Evolutionary conservation across 2,797 vertebrate genomes (phyloP).

Genomic region (Philypnodon macrostomus): DNA sequence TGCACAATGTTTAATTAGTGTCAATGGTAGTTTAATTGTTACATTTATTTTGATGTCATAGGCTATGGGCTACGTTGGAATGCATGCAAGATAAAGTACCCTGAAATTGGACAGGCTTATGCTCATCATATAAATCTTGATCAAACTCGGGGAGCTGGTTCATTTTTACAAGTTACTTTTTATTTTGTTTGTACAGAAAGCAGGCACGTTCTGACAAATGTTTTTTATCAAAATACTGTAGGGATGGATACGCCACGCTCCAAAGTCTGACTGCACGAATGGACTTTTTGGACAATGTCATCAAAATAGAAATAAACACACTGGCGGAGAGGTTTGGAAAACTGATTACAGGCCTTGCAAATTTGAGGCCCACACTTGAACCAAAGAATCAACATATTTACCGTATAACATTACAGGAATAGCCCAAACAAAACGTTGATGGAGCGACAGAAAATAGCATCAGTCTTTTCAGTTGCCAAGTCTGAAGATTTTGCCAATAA

Average conservation of each 20-base stretch:
- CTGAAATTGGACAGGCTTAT: conserved; percentile 41
- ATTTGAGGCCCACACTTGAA: conserved; percentile 59
- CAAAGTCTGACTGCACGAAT: conserved; percentile 45
- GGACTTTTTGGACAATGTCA: conserved; percentile 61
- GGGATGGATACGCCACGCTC: conserved; percentile 20
- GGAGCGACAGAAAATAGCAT: conserved; percentile 66
- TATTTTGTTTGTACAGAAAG: conserved; percentile 29
- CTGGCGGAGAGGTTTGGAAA: conserved; percentile 63
- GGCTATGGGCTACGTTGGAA: conserved; percentile 37
- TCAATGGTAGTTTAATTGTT: conserved; percentile 69
- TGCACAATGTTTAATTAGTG: conserved; percentile 66
- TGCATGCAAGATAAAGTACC: conserved; percentile 32
- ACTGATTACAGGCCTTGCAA: conserved; percentile 74
- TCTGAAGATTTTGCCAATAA: conserved; percentile 56
- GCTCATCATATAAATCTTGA: conserved; percentile 36
- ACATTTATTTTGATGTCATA: conserved; percentile 63
- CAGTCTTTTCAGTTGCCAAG: conserved; percentile 59
- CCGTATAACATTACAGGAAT: conserved; percentile 66
- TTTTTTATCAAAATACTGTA: conserved; percentile 30
- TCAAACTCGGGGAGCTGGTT: conserved; percentile 18
- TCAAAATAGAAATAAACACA: conserved; percentile 66
- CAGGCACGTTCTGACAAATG: conserved; percentile 17
- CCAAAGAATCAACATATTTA: conserved; percentile 67
- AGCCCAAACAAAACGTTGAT: conserved; percentile 27
- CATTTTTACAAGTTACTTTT: conserved; percentile 24